phyloP scores from a whole-genome alignment of 2,888 invertebrate genomes.

The Tortricodes alternella region DNA sequence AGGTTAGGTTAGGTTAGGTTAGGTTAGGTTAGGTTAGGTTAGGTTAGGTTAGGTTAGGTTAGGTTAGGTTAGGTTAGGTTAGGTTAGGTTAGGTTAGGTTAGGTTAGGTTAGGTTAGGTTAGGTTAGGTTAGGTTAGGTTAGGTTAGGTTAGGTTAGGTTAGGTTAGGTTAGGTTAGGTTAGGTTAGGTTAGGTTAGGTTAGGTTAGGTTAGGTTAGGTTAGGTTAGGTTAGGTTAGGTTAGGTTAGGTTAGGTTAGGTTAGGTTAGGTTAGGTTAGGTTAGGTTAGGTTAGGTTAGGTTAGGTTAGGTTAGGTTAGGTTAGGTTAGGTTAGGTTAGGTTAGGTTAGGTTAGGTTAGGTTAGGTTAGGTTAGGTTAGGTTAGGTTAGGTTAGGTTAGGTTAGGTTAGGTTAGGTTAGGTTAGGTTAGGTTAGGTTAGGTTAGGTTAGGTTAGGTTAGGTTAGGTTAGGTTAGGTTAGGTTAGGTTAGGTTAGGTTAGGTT shows the following conservation, averaged over 20 bases:
- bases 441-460: slow-evolving; percentile 1
- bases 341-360: no score
- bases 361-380: no score
- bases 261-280: slow-evolving; percentile 4
- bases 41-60: neutral
- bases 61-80: neutral
- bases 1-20: neutral
- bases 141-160: neutral
- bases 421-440: slow-evolving; percentile 1
- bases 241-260: neutral
- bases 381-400: neutral
- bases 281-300: neutral
- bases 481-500: neutral
- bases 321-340: no score
- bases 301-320: neutral
- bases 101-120: neutral
- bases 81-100: neutral
- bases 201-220: slow-evolving; percentile 1
- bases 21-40: neutral
- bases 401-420: neutral
- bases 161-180: neutral
- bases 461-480: neutral
- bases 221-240: slow-evolving; percentile 1
- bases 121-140: neutral
- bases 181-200: neutral